These are phyloP conservation scores for Drosophila cyrtoloma DNA, from an alignment of 2,888 invertebrate genomes.

Conservation along the genomic window DNA sequence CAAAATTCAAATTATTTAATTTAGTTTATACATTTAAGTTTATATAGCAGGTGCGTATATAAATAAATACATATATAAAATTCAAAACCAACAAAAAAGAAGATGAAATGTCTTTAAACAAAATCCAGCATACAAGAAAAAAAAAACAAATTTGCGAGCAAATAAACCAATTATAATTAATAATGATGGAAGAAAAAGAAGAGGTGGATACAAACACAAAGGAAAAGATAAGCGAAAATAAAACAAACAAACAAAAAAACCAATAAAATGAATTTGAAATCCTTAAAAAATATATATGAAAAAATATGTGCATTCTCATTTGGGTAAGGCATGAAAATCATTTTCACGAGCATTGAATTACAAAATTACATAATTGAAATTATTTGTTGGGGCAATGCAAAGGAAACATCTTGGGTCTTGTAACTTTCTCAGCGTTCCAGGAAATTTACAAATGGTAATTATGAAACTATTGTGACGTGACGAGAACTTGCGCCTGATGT, in stretches of 20 bases:
- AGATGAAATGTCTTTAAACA: slow-evolving; percentile 59
- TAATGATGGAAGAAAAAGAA: slow-evolving; percentile 42
- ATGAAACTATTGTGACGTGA: slow-evolving; percentile 26
- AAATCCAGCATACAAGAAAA: slow-evolving; percentile 62
- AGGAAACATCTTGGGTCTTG: background rate
- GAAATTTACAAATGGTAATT: slow-evolving; percentile 27
- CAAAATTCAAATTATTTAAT: slow-evolving; percentile 75
- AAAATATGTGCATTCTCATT: slow-evolving; percentile 46
- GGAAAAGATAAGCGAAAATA: slow-evolving; percentile 56
- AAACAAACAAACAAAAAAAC: slow-evolving; percentile 68
- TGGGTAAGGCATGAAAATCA: background rate
- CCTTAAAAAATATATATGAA: slow-evolving; percentile 77
- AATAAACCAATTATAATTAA: slow-evolving; percentile 71
- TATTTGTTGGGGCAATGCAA: background rate
- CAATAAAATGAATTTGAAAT: slow-evolving; percentile 82
- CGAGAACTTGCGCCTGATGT: slow-evolving; percentile 23
- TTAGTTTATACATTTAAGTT: slow-evolving; percentile 81
- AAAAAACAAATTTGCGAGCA: slow-evolving; percentile 42
- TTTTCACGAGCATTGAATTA: background rate
- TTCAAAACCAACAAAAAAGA: slow-evolving; percentile 57
- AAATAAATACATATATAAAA: slow-evolving; percentile 41
- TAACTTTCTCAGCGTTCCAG: slow-evolving; percentile 7
- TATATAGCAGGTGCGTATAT: slow-evolving; percentile 81
- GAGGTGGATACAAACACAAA: slow-evolving; percentile 58
- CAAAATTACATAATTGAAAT: background rate